Conservation (phyloP, 1,140 invertebrate genomes). For the Drosophila prosaltans region DNA sequence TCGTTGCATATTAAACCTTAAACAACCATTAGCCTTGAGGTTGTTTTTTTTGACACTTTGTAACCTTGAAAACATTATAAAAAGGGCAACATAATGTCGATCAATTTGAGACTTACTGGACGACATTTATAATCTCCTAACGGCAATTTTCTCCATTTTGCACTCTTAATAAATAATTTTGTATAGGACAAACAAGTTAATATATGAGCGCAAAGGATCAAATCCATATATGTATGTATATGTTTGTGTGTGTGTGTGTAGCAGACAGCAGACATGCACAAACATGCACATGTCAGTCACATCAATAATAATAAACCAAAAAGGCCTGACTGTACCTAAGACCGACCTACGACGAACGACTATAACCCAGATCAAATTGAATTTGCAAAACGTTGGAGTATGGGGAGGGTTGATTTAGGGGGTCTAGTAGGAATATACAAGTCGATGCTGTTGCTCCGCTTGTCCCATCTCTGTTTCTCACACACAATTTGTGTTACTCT, state of each 20-base stretch:
- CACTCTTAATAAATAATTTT: slow-evolving; percentile 7
- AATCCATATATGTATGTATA: not conserved
- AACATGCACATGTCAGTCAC: slow-evolving; percentile 11
- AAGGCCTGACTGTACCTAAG: slow-evolving; percentile 41
- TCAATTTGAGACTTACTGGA: not conserved
- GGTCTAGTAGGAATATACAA: not conserved
- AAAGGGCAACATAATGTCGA: not conserved
- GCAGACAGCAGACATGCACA: slow-evolving; percentile 4
- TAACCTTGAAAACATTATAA: too few relatives aligned
- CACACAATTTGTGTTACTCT: not conserved
- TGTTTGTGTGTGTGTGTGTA: not conserved
- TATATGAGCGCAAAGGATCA: slow-evolving; percentile 6
- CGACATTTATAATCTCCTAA: slow-evolving; percentile 4
- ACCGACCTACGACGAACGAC: not conserved
- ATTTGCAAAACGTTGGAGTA: not conserved
- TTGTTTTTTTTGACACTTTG: not conserved
- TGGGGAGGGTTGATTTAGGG: not conserved
- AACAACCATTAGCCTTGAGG: too few relatives aligned
- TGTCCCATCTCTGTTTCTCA: not conserved
- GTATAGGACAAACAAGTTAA: not conserved
- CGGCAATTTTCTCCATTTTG: not conserved
- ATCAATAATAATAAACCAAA: slow-evolving; percentile 13
- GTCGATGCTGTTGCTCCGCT: not conserved
- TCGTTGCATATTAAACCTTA: too few relatives aligned
- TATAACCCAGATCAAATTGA: slow-evolving; percentile 3